Evolutionary conservation across 2,888 invertebrate genomes (phyloP), one percentile per base, ranked within the genome.

Genomic region (Craniophora ligustri): DNA sequence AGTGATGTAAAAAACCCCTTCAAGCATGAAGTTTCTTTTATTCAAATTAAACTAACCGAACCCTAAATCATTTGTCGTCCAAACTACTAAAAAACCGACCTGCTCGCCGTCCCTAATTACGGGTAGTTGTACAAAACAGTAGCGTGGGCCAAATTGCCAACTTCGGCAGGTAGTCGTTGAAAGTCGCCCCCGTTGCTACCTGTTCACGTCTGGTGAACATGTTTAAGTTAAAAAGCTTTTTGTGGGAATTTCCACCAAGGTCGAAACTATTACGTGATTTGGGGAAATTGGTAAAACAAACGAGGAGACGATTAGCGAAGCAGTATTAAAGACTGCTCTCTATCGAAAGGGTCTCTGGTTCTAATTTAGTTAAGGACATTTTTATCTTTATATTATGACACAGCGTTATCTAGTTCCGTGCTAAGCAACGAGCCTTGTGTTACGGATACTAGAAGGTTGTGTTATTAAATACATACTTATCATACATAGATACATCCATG

Each of bases 151-250:
- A 38, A 38, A 48, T 40, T 55, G n/a, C 30, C 41, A 64, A 64
- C 67, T 67, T 54, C 45, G 36, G 62, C n/a, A 67, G 67, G 44
- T 41, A 55, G 47, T 45, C 38, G 63, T 31, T 31, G 48, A 45
- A 61, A 67, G 45, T 64, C 60, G 58, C 38, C 49, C 44, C 40
- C 61, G 48, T 64, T 61, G 62, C 10, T 21, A 31, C 54, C 47
- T 67, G 62, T 45, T 44, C 47, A 42, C 55, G 41, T 45, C 55
- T 64, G 67, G 61, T 48, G 41, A 55, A 67, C 62, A 45, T 54
- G 64, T 67, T 61, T 34, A 35, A 34, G 23, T 67, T 53, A 66
- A 67, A 54, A 67, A 55, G 39, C 54, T 61, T 48, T 66, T 67
- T 15, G 34, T 39, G 19, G 14, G 31, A 35, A 15, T 39, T 15